Evolutionary conservation across 2,888 invertebrate genomes (phyloP).

Genomic region (Oligia strigilis): DNA sequence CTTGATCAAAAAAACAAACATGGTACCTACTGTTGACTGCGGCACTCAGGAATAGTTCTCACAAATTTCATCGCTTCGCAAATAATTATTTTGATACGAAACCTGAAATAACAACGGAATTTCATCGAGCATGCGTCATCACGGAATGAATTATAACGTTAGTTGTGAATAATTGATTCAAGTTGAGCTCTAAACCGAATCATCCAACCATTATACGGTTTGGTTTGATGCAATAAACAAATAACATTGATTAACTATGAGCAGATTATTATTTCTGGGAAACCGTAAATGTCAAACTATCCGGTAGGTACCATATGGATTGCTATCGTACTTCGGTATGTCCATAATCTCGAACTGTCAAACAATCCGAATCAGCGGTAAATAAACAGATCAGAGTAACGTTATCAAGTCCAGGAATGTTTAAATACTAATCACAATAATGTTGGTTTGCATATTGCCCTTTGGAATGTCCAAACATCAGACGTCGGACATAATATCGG

Average conservation of each 20-base stretch:
- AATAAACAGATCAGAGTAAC: slow-evolving; percentile 16
- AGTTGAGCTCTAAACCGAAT: slow-evolving; percentile 31
- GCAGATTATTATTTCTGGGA: not conserved
- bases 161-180: slow-evolving; percentile 29
- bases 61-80: not conserved
- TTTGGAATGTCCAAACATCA: slow-evolving; percentile 1
- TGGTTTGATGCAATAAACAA: slow-evolving; percentile 25
- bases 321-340: not conserved
- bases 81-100: slow-evolving; percentile 11
- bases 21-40: not conserved
- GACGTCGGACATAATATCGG: not conserved
- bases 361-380: slow-evolving; percentile 2
- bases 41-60: not conserved
- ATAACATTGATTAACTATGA: slow-evolving; percentile 9
- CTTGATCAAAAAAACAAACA: slow-evolving; percentile 41
- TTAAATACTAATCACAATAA: slow-evolving; percentile 9
- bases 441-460: not conserved
- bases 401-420: slow-evolving; percentile 4
- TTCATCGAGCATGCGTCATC: slow-evolving; percentile 15
- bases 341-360: slow-evolving; percentile 13
- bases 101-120: slow-evolving; percentile 22
- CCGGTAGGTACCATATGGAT: not conserved
- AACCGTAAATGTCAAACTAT: not conserved
- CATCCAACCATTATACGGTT: slow-evolving; percentile 25
- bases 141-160: slow-evolving; percentile 24